These are phyloP conservation scores for Vesta saturnalis DNA, from an alignment of 2,888 invertebrate genomes.

Conservation along the genomic window DNA sequence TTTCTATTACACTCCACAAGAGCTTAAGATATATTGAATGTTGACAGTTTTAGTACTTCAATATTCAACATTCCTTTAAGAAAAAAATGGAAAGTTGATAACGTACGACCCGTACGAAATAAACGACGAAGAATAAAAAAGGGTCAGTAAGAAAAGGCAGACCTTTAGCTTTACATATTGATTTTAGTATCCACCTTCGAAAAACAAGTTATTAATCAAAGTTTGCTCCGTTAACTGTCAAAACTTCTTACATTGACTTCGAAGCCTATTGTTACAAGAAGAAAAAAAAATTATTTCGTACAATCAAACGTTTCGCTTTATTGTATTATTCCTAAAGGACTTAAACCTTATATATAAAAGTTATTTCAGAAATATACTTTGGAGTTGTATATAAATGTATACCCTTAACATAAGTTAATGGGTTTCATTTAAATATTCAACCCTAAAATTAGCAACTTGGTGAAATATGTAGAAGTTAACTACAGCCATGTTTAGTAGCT, in stretches of 20 bases:
- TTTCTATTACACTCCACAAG: neutral
- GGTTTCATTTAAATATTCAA: slow-evolving; percentile 9
- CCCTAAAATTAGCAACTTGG: neutral
- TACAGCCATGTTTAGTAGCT: no score
- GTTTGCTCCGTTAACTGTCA: slow-evolving; percentile 21
- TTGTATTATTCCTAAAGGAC: neutral
- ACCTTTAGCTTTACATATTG: slow-evolving; percentile 24
- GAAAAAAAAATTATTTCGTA: neutral
- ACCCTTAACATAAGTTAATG: no score
- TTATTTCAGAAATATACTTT: no score
- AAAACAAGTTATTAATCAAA: slow-evolving; percentile 32
- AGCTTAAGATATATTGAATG: neutral
- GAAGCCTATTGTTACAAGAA: slow-evolving; percentile 4
- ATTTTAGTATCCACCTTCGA: slow-evolving; percentile 24
- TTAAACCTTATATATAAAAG: no score
- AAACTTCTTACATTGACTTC: slow-evolving; percentile 22
- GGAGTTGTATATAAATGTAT: neutral
- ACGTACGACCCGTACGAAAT: slow-evolving; percentile 19
- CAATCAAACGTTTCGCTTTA: neutral
- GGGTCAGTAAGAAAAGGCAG: slow-evolving; percentile 9
- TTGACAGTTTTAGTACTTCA: neutral
- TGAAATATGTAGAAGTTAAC: no score
- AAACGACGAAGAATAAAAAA: slow-evolving; percentile 20
- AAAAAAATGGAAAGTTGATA: slow-evolving; percentile 3
- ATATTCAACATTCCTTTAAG: neutral